phyloP scores from a whole-genome alignment of 2,797 vertebrate species.

The Lindbergichthys nudifrons region DNA sequence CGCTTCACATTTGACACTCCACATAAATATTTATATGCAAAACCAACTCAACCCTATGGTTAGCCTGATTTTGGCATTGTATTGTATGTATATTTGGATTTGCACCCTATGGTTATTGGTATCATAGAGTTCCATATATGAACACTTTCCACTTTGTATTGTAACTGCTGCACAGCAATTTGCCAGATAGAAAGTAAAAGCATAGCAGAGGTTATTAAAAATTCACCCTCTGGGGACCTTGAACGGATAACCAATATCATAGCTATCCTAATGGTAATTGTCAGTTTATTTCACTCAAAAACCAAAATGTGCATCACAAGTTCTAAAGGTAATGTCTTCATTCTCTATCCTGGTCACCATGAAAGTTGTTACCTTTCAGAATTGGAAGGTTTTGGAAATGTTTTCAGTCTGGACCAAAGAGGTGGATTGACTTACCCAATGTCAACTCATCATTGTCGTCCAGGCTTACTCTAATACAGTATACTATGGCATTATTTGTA shows the following conservation, averaged over 20 bases:
- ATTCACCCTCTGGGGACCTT: too few species aligned
- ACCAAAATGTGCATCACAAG: neutral
- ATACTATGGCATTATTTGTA: too few species aligned
- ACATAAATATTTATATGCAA: too few species aligned
- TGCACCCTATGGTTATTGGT: neutral
- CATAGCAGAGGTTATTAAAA: too few species aligned
- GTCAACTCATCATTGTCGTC: too few species aligned
- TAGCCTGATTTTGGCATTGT: neutral
- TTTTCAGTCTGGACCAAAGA: too few species aligned
- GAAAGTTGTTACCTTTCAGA: neutral
- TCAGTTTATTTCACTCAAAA: too few species aligned
- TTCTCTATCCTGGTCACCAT: neutral
- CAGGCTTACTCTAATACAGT: too few species aligned
- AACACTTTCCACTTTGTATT: neutral
- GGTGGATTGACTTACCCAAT: neutral
- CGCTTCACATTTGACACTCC: too few species aligned
- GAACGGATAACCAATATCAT: too few species aligned
- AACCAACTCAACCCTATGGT: too few species aligned
- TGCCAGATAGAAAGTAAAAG: neutral
- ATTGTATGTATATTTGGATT: neutral
- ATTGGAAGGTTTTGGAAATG: neutral
- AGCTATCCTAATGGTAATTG: too few species aligned
- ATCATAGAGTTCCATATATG: neutral
- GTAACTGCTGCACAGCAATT: neutral
- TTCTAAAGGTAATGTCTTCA: neutral